Conservation (phyloP, 2,113 vertebrate species). For the Bungarus multicinctus region DNA sequence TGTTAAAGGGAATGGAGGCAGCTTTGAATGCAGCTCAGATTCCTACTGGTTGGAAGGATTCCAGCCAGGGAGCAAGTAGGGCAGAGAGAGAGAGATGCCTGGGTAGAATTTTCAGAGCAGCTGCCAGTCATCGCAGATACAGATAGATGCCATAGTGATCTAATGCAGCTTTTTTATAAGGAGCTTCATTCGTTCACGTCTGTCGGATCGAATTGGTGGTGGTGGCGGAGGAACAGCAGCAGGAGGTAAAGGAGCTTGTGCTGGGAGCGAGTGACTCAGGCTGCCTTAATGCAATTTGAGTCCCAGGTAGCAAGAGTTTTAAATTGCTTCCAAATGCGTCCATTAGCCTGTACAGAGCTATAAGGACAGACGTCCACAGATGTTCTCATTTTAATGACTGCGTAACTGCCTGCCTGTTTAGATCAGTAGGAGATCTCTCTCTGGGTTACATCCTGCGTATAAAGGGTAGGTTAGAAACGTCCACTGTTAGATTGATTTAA, state of each 20-base stretch:
- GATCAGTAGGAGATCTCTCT: not conserved
- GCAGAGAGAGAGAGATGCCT: not conserved
- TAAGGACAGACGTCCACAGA: not conserved
- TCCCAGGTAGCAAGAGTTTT: not conserved
- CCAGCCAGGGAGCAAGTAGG: not conserved
- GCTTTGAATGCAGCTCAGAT: not conserved
- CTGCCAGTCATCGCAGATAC: not conserved
- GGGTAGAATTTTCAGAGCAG: not conserved
- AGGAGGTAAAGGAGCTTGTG: not conserved
- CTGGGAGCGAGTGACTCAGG: not conserved
- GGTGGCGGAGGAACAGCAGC: not conserved
- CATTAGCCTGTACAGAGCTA: not conserved
- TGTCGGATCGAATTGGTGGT: not conserved
- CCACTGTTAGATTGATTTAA: slow-evolving; percentile 4
- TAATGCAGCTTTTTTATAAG: not conserved
- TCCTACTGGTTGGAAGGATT: not conserved
- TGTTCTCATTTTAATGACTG: not conserved
- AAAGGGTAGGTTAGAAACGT: not conserved
- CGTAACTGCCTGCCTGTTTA: not conserved
- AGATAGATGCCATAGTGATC: not conserved
- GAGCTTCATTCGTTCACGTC: not conserved
- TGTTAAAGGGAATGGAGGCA: not conserved
- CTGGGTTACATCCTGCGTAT: not conserved
- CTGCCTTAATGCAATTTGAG: not conserved
- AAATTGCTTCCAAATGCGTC: slow-evolving; percentile 11